Base-by-base conservation (phyloP, 2,797 vertebrate species). In the Monodelphis domestica region DNA sequence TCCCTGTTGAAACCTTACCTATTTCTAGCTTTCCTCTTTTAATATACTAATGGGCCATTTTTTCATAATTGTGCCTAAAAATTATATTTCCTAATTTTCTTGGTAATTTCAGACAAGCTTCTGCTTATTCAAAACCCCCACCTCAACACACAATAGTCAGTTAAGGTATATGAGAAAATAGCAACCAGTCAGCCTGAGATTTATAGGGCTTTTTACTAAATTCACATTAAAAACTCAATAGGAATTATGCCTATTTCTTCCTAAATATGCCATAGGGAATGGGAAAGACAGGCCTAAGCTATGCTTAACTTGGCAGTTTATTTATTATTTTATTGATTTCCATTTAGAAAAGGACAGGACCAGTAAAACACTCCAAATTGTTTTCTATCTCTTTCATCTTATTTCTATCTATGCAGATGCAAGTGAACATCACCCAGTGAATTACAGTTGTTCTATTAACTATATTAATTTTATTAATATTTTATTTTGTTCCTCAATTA, bases 301-400 rank as follows among this genome's bases (percentile, higher is more conserved):
- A 54, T 90, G 92, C 93, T 94, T 96, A 97, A 97, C 91, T 97
- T 97, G 96, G 93, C 94, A 97, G 93, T 12, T 96, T 97, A 96
- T 97, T 97, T 97, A 96, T 95, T 97, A 89, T 96, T 97, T 97
- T 98, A 97, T 97, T 95, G 97, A 97, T 98, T 97, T 97, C 95
- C 95, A 59, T 96, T 96, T 96, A 95, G 91, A 95, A 95, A 98
- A 94, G 54, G 94, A 94, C 92, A 96, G 93, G 93, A 70, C 51
- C 53, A 33, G 59, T 57, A 92, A 95, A 91, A 89, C 24, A 89
- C 12, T 97, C 70, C 5, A 89, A 84, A 91, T 59, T 11, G 38
- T 94, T 97, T 97, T 92, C 90, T 54, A 90, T 96, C 53, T 94
- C 54, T 94, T 94, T 95, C 88, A 56, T 92, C 89, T 96, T 92